Conservation (phyloP, 2,113 vertebrate genomes). For the Protobothrops flavoviridis region DNA sequence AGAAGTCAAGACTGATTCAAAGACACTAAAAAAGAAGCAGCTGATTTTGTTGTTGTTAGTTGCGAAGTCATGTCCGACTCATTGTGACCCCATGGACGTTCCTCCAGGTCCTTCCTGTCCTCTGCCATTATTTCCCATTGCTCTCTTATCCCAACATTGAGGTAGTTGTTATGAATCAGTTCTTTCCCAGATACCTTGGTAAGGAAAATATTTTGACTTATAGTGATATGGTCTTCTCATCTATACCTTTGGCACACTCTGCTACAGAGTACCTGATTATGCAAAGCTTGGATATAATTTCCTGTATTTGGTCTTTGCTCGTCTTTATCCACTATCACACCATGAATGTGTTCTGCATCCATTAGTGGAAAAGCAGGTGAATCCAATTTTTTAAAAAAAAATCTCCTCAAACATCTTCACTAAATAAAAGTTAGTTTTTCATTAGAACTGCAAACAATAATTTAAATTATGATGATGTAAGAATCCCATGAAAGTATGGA, state of each 20-base stretch:
- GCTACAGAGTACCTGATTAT: neutral
- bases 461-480: neutral
- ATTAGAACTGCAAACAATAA: neutral
- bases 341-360: neutral
- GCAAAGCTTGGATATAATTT: neutral
- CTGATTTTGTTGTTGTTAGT: neutral
- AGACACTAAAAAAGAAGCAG: neutral
- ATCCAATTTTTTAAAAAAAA: neutral
- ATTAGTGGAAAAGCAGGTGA: neutral
- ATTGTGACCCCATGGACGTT: too few relatives aligned
- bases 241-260: neutral
- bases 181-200: neutral
- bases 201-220: neutral
- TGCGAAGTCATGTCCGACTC: too few relatives aligned
- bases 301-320: neutral
- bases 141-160: neutral
- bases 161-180: neutral
- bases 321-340: neutral
- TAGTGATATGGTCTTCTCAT: neutral
- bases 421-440: neutral
- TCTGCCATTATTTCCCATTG: neutral
- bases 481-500: neutral
- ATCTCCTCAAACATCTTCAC: neutral
- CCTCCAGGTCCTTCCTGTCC: too few relatives aligned
- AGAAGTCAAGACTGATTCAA: neutral